Base-by-base conservation (phyloP, 2,113 vertebrate genomes). In the Hippolais icterina region DNA sequence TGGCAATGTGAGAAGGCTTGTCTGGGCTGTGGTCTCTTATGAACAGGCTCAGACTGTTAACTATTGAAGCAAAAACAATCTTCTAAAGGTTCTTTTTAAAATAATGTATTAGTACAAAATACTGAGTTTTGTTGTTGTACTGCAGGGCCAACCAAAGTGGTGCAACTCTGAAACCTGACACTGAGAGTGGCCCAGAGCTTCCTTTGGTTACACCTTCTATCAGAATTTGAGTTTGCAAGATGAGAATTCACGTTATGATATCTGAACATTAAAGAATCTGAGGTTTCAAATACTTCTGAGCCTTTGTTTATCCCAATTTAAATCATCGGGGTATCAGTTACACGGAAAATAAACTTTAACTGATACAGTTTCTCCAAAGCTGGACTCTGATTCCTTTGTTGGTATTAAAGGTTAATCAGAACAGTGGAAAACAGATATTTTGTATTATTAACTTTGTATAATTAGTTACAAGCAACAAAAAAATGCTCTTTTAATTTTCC, bases 51-150 rank as follows among this genome's bases (percentile, higher is more conserved):
- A 13, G 27, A 25, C 31, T 56, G 41, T 41, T 71, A 31, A 76
- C 50, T 69, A 44, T 11, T 50, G n/a, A 81, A 89, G 18, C 18
- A 83, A 59, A 61, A 42, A 28, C 8, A 2, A 13, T 41, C 31
- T 61, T 68, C 60, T 71, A 49, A 64, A 65, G 14, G 46, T 61
- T 10, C 33, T 72, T 80, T 25, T 64, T 4, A 39, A 71, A 90
- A 54, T 12, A 25, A 0, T 2, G 0, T 37, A 3, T 54, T 33
- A 22, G 28, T 53, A 10, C 18, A 12, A 68, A 77, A 44, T 44
- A 22, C 18, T 33, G 50, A 74, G 50, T 65, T 15, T 15, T 44
- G 21, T 12, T 6, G 0, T 28, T 33, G 54, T 42, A 29, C 28
- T 53, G 44, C 37, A 47, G 39, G 54, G 31, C 31, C 57, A 25